These are phyloP conservation scores for Latrodectus geometricus DNA, from an alignment of 1,140 invertebrate species.

Conservation along the genomic window DNA sequence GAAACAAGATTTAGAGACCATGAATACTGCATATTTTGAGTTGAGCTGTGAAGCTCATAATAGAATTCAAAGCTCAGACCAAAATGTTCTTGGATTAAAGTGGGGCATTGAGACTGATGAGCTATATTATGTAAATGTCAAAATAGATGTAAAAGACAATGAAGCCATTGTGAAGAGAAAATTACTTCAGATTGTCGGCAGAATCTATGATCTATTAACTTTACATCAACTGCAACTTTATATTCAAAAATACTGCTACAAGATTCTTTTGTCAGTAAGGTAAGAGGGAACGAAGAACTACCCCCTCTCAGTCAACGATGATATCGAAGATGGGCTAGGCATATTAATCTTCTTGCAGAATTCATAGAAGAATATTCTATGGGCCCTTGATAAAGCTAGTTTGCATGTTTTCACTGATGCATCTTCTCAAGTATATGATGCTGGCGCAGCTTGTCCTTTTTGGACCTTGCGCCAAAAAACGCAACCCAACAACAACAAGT, in stretches of 20 bases:
- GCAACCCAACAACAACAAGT: too few relatives aligned
- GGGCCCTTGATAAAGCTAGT: not conserved
- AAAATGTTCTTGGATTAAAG: too few relatives aligned
- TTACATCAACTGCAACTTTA: not conserved
- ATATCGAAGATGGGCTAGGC: not conserved
- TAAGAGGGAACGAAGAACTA: not conserved
- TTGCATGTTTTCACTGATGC: conserved; percentile 11
- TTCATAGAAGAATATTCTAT: not conserved
- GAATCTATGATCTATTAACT: not conserved
- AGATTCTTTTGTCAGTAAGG: not conserved
- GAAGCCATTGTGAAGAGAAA: too few relatives aligned
- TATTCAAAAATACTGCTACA: not conserved
- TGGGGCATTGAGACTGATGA: not conserved
- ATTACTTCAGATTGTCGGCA: too few relatives aligned
- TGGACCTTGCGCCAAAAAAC: too few relatives aligned
- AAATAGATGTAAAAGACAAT: too few relatives aligned
- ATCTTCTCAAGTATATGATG: not conserved
- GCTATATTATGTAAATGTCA: too few relatives aligned
- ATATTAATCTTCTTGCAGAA: conserved; percentile 8
- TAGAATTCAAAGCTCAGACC: too few relatives aligned
- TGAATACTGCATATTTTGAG: too few relatives aligned
- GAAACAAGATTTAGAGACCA: too few relatives aligned
- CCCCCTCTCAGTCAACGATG: not conserved
- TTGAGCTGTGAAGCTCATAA: too few relatives aligned
- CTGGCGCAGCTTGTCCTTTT: too few relatives aligned